Conservation (phyloP, 2,113 vertebrate species). For the Alosa alosa region DNA sequence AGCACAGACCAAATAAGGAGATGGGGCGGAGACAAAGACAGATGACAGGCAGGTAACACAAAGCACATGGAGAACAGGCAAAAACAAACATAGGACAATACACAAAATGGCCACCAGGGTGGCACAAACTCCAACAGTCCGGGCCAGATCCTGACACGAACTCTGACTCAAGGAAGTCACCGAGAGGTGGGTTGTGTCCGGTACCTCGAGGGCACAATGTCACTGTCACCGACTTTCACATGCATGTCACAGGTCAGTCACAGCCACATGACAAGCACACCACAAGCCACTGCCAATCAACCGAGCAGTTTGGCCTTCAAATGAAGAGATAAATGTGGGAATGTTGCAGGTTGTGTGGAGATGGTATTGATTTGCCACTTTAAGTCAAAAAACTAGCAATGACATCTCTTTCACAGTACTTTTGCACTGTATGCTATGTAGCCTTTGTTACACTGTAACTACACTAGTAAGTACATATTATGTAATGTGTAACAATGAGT, state of each 20-base stretch:
- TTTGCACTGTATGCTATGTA: not conserved
- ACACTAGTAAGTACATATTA: not conserved
- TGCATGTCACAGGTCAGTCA: slow-evolving; percentile 1
- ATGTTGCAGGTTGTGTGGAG: not conserved
- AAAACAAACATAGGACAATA: too few species aligned
- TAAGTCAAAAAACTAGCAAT: not conserved
- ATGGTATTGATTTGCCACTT: not conserved
- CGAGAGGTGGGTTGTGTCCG: not conserved
- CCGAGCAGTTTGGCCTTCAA: not conserved
- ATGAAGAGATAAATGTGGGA: not conserved
- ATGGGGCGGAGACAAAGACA: too few species aligned
- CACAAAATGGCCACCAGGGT: too few species aligned
- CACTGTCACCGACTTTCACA: not conserved
- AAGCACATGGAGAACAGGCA: too few species aligned
- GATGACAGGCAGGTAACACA: too few species aligned
- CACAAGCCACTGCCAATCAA: not conserved
- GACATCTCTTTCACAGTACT: not conserved
- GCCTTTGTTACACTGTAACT: too few species aligned
- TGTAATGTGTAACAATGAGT: not conserved
- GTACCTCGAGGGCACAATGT: not conserved
- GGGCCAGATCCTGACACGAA: too few species aligned
- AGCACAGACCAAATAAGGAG: too few species aligned
- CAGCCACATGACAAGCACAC: too few species aligned
- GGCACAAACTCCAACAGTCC: too few species aligned
- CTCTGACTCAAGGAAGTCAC: not conserved